phyloP scores from a whole-genome alignment of 2,888 invertebrate species.

The Eristalis tenax region DNA sequence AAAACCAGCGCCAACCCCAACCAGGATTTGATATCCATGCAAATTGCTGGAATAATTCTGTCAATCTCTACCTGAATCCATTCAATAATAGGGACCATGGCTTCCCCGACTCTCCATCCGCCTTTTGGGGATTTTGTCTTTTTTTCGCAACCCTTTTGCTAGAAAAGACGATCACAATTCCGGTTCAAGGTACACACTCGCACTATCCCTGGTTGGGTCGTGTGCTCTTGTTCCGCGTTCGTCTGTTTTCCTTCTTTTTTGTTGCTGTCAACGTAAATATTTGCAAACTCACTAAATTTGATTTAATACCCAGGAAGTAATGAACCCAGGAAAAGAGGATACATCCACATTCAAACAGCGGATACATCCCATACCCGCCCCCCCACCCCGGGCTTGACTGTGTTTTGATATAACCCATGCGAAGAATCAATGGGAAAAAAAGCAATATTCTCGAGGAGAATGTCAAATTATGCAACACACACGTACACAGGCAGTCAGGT shows the following conservation, averaged over 20 bases:
- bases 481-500: not conserved
- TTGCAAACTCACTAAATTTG: constrained; percentile 52
- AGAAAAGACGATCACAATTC: constrained; percentile 7
- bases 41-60: constrained; percentile 38
- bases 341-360: not conserved
- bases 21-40: constrained; percentile 11
- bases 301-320: constrained; percentile 52
- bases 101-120: not conserved
- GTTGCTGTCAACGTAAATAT: constrained; percentile 8
- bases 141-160: constrained; percentile 8
- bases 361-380: not conserved
- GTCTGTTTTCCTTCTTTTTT: not conserved
- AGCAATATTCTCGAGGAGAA: constrained; percentile 18
- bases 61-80: constrained; percentile 11
- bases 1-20: not conserved
- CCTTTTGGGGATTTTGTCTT: constrained; percentile 1
- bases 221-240: not conserved
- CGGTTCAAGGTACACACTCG: not conserved
- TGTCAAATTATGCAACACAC: constrained; percentile 36
- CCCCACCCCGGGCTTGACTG: not conserved
- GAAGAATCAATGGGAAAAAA: constrained; percentile 1
- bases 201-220: not conserved
- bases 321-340: constrained; percentile 40
- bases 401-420: not conserved
- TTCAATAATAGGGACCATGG: constrained; percentile 11